Evolutionary conservation across 2,888 invertebrate species (phyloP).

Genomic region (Dermolepida albohirtum): DNA sequence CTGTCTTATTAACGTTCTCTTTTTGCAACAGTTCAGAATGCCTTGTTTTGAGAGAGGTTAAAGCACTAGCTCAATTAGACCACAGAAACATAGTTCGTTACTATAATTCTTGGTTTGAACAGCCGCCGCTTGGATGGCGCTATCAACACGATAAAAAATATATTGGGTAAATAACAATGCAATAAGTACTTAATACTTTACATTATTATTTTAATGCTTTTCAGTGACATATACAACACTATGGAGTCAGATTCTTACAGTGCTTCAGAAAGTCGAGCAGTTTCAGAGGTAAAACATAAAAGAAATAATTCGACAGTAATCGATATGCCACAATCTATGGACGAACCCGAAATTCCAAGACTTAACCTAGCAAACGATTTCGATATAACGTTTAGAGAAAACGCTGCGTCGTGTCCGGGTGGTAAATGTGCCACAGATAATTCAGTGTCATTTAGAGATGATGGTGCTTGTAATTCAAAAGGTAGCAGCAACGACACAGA

Average conservation of each 20-base stretch:
- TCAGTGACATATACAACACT: background rate
- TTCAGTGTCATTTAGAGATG: background rate
- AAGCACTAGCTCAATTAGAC: slow-evolving; percentile 93
- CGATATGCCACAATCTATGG: slow-evolving; percentile 11
- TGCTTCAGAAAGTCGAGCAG: slow-evolving; percentile 3
- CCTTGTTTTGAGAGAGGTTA: slow-evolving; percentile 93
- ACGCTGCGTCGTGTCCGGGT: background rate
- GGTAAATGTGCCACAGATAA: background rate
- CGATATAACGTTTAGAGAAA: slow-evolving; percentile 2
- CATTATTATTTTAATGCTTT: background rate
- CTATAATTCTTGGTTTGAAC: slow-evolving; percentile 95
- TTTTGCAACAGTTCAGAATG: slow-evolving; percentile 82
- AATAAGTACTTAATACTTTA: background rate
- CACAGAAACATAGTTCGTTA: slow-evolving; percentile 97
- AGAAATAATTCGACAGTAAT: slow-evolving; percentile 41
- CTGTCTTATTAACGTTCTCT: slow-evolving; percentile 30
- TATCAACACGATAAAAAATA: slow-evolving; percentile 79
- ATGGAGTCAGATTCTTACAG: background rate
- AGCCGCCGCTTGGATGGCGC: slow-evolving; percentile 91
- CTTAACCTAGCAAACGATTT: background rate
- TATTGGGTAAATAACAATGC: slow-evolving; percentile 52
- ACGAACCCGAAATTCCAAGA: background rate
- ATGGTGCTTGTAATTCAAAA: background rate
- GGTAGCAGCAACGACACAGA: background rate
- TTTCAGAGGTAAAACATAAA: slow-evolving; percentile 24